A percentile compares a stretch with the other conserved stretches of the same genome.
These are phyloP conservation scores for Volucella zonaria DNA, from an alignment of 2,888 invertebrate species.

Conservation along the genomic window DNA sequence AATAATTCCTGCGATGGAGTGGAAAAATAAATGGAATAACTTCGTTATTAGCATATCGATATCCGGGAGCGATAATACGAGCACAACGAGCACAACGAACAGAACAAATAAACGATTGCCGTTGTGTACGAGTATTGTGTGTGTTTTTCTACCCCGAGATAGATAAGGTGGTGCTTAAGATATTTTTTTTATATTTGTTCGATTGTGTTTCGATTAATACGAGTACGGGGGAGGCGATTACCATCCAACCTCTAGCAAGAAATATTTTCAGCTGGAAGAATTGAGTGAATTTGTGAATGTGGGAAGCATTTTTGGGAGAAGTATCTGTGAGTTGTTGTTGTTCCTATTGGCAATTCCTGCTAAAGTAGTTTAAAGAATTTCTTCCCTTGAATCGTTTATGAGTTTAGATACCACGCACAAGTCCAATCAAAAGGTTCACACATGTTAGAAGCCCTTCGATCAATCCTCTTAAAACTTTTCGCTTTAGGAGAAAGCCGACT, in stretches of 20 bases:
- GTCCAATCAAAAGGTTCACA: no score
- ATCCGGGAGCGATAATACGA: conserved; percentile 44
- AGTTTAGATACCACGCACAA: no score
- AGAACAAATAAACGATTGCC: conserved; percentile 8
- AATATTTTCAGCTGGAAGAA: not conserved
- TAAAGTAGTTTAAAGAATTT: no score
- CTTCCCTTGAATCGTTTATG: no score
- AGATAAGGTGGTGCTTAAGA: conserved; percentile 40
- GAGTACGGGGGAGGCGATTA: not conserved
- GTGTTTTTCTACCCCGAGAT: conserved; percentile 10
- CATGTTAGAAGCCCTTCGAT: no score
- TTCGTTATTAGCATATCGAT: conserved; percentile 74
- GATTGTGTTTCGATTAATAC: conserved; percentile 10
- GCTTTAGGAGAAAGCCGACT: no score
- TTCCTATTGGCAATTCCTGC: no score
- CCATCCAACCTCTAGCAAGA: no score
- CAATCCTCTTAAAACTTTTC: no score
- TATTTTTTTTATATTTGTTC: conserved; percentile 18
- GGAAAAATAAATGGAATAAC: conserved; percentile 74
- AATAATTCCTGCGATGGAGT: conserved; percentile 74
- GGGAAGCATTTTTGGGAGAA: no score
- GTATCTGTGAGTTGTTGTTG: no score
- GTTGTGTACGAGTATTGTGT: not conserved
- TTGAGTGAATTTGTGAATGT: not conserved
- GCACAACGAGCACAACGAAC: not conserved